Evolutionary conservation across 2,888 invertebrate genomes (phyloP), one percentile per base, ranked within the genome.

Genomic region (Synanthedon formicaeformis): DNA sequence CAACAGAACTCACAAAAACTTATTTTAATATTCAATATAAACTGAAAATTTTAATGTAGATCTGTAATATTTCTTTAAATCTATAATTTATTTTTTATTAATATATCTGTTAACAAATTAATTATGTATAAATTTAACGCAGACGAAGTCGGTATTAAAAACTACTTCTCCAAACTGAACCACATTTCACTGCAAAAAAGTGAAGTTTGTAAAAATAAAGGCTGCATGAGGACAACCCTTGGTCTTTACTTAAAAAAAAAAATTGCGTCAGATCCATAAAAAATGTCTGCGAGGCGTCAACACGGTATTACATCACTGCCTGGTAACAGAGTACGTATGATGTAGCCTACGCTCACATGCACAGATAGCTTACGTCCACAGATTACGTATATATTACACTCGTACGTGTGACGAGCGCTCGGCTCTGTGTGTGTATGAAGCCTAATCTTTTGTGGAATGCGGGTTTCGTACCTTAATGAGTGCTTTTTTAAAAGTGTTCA

Each of bases 401-500:
- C 34, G 34, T 8, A 34, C 2, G 10, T 34, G 10, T 34, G 34
- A 34, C 8, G 34, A 2, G 2, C 13, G 41, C 40, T 23, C 48
- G 48, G 4, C 6, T 49, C 41, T 52, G 27, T 68, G 70, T 70
- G 74, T 58, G 71, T 67, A 63, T 64, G 34, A 10, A 69, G 75
- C 78, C 81, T 85, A 84, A 85, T 83, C 85, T 84, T 82, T 80
- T 75, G 75, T 77, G 86, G 86, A 84, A 86, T 86, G 84, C 77
- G 76, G 81, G 80, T 68, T 83, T 76, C 78, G 78, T 81, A 80
- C 78, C 71, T 72, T 80, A 80, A 79, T 78, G 78, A 81, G 82
- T 79, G 78, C 73, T 78, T 79, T 77, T 73, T 80, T 76, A 69
- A 76, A 78, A 78, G 70, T 67, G 66, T 79, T 82, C 81, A 84